Evolutionary conservation across 2,797 vertebrate species (phyloP), one percentile per base, ranked within the genome.

Genomic region (Xiphophorus birchmanni): DNA sequence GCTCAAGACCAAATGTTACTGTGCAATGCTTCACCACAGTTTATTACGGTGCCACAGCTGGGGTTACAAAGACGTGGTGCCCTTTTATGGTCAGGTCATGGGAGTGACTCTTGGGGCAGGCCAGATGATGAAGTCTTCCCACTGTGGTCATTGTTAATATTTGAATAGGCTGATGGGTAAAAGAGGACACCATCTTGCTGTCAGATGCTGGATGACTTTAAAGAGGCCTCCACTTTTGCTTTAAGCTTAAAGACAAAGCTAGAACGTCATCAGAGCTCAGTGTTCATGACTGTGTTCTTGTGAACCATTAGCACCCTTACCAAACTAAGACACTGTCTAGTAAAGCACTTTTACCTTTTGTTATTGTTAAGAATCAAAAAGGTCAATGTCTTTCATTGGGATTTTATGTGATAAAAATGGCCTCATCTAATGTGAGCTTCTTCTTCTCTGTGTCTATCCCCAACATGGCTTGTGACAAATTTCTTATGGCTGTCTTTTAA

Each of bases 81-180:
- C 56, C 76, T 74, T 77, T 78, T 15, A 45, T 42, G 56, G 67
- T 54, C 35, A 52, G 72, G 58, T 82, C 81, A 47, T 9, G 45
- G 73, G 50, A 58, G 72, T 37, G 65, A 75, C 42, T 85, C 50
- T 74, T 52, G n/a, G 58, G 77, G 52, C 37, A 69, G 65, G 65
- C 44, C 47, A 45, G 71, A 71, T 73, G 21, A 76, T 80, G 13
- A 81, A 81, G 63, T 84, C 17, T 47, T 75, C 32, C 32, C 10
- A 54, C 69, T n/a, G 56, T 1, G 2, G 42, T 63, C 37, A 26
- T 73, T 80, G 48, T 87, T 78, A 74, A 79, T 82, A 54, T 79
- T 80, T 81, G 3, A 87, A 73, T 10, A 60, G 81, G 40, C 69
- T 37, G 40, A 58, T 52, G 63, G 63, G 76, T 82, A 74, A 86